Base-by-base conservation (phyloP, 2,113 vertebrate species). In the Regulus satrapa region DNA sequence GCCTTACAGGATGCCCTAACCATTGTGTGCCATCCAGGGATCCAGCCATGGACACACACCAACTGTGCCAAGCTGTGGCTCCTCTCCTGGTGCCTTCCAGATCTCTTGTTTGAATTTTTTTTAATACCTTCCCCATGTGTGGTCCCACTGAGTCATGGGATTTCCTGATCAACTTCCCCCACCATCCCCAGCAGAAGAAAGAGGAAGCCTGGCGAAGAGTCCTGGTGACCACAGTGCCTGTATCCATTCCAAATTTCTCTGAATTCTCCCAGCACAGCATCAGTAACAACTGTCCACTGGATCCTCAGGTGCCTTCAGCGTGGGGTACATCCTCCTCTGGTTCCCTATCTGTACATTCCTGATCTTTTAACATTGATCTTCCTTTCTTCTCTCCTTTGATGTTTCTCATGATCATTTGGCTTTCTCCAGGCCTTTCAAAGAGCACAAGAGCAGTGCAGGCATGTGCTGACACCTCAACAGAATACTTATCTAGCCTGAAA, bases 151-250 rank as follows among this genome's bases (percentile, higher is more conserved):
- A 91, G 88, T 96, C 95, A 95, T 96, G 88, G 51, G 94, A 84
- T 82, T 96, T 95, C 82, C 72, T 93, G 72, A 94, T 46, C n/a
- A 93, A 92, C 85, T 95, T 97, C 91, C 94, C 85, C 67, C 51
- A 55, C 34, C 32, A 77, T 58, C 79, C 29, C 46, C 82, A 84
- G 34, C 26, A 90, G 51, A 51, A 88, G 59, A 97, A 97, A 96
- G 95, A 88, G 91, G 96, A 96, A 97, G 59, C 46, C 24, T 71
- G 18, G 24, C 85, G 54, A 61, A 0, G 6, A 14, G 46, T 62
- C 26, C 20, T 79, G 41, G 51, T 77, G 59, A 67, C 46, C n/a
- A 20, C 0, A 0, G 15, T 34, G 34, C 48, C 29, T 56, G 1
- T 17, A 64, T 90, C 49, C 41, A 40, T 61, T 93, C 79, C 76